Conservation (phyloP, 1,140 invertebrate species). For the Choristoneura fumiferana region DNA sequence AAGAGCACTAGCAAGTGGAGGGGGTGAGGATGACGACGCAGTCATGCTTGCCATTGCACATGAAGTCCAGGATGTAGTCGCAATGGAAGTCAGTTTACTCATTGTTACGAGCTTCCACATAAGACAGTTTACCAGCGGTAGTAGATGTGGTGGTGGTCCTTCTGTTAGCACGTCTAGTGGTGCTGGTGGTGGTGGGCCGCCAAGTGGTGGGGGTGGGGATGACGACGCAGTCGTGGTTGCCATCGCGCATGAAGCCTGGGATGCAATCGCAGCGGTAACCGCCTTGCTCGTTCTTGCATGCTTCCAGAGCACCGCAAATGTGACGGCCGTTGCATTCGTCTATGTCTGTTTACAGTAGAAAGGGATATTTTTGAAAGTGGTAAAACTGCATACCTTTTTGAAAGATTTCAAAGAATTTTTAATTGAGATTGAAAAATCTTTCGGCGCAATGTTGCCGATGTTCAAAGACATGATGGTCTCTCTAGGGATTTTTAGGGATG, state of each 20-base stretch:
- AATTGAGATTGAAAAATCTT: no score
- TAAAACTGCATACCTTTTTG: no score
- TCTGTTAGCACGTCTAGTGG: neutral
- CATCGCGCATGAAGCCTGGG: slow-evolving; percentile 56
- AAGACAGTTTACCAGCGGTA: slow-evolving; percentile 1
- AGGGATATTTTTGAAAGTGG: neutral
- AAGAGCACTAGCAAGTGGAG: no score
- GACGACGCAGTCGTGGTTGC: slow-evolving; percentile 51
- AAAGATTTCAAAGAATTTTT: no score
- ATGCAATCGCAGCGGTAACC: slow-evolving; percentile 77
- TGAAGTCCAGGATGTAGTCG: slow-evolving; percentile 70
- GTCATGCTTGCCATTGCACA: slow-evolving; percentile 49
- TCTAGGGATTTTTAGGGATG: no score
- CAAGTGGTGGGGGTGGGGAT: slow-evolving; percentile 28
- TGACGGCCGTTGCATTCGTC: slow-evolving; percentile 94
- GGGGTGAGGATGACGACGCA: slow-evolving; percentile 42
- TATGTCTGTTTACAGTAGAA: slow-evolving; percentile 82
- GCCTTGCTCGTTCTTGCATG: slow-evolving; percentile 88
- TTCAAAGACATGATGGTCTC: no score
- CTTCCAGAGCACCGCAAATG: slow-evolving; percentile 87
- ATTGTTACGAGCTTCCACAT: no score
- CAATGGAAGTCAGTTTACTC: slow-evolving; percentile 55
- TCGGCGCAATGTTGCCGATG: no score
- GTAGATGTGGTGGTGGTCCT: slow-evolving; percentile 31
- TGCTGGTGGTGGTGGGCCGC: slow-evolving; percentile 21